These are phyloP conservation scores for Propithecus deckenii DNA, from an alignment of 2,797 vertebrate species.

Conservation along the genomic window DNA sequence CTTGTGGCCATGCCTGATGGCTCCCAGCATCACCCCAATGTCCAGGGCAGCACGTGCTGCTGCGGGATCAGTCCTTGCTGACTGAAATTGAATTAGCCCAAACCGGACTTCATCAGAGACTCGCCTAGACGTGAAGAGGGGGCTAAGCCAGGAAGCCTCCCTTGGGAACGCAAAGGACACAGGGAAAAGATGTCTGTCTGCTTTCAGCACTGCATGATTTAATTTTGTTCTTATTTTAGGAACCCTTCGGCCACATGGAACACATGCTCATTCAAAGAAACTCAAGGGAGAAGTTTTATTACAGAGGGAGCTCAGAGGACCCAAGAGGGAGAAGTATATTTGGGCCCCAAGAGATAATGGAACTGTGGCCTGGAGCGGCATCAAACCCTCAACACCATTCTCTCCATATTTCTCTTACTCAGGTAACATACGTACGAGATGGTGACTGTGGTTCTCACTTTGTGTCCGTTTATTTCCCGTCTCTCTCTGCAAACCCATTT, in stretches of 20 bases:
- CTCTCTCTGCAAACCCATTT: not conserved
- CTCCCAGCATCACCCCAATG: rapidly evolving
- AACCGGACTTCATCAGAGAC: not conserved
- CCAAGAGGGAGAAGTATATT: not conserved
- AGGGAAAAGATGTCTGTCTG: not conserved
- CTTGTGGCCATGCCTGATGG: not conserved
- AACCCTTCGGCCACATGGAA: not conserved
- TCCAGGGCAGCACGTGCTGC: too few species aligned
- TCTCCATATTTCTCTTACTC: not conserved
- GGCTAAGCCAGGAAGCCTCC: not conserved
- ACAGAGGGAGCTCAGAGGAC: not conserved
- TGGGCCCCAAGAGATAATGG: not conserved
- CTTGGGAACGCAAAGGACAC: not conserved
- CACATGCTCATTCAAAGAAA: conserved; percentile 14
- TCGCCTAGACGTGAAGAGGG: not conserved
- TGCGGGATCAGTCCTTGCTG: not conserved
- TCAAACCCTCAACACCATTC: not conserved
- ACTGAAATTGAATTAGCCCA: not conserved
- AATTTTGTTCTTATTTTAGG: conserved; percentile 5
- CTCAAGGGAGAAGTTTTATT: conserved; percentile 10
- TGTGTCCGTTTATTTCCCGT: not conserved
- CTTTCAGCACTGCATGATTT: not conserved
- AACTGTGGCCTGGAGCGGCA: not conserved
- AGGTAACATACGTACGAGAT: not conserved
- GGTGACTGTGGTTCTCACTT: not conserved